phyloP scores from a whole-genome alignment of 2,888 invertebrate species.

The Cantharis rufa region DNA sequence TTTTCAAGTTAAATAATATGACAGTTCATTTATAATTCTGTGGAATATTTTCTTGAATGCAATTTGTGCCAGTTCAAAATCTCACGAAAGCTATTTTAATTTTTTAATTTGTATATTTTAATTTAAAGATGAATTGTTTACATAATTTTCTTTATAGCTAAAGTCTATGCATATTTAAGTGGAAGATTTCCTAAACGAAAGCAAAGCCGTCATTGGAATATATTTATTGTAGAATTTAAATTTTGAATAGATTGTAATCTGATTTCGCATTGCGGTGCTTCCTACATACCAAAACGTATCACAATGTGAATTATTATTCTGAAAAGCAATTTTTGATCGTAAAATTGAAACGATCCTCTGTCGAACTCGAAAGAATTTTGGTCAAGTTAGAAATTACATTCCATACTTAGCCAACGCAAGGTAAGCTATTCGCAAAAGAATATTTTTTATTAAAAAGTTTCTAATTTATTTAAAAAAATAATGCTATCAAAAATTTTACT shows the following conservation, averaged over 20 bases:
- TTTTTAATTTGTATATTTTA: background rate
- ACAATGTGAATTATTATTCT: slow-evolving; percentile 26
- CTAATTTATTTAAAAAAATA: background rate
- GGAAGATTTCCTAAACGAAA: slow-evolving; percentile 13
- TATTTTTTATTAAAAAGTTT: background rate
- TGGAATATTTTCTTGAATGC: background rate
- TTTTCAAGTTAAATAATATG: background rate
- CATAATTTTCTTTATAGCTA: slow-evolving; percentile 6
- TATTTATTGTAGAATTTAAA: slow-evolving; percentile 23
- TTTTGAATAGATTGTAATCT: slow-evolving; percentile 27
- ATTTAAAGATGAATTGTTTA: slow-evolving; percentile 12
- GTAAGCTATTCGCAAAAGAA: background rate
- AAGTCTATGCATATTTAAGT: slow-evolving; percentile 12
- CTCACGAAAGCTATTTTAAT: background rate
- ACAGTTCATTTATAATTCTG: background rate
- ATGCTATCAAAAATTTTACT: background rate
- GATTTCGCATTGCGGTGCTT: slow-evolving; percentile 20
- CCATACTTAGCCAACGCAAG: background rate
- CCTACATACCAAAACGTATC: slow-evolving; percentile 26
- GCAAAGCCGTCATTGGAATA: slow-evolving; percentile 16
- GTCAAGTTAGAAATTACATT: slow-evolving; percentile 10
- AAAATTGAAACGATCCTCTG: slow-evolving; percentile 24
- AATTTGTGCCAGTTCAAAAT: background rate
- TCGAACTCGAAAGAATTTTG: slow-evolving; percentile 13
- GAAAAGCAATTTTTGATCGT: slow-evolving; percentile 28